Evolutionary conservation across 2,797 vertebrate genomes (phyloP), one percentile per base, ranked within the genome.

Genomic region (Macrochelys suwanniensis): DNA sequence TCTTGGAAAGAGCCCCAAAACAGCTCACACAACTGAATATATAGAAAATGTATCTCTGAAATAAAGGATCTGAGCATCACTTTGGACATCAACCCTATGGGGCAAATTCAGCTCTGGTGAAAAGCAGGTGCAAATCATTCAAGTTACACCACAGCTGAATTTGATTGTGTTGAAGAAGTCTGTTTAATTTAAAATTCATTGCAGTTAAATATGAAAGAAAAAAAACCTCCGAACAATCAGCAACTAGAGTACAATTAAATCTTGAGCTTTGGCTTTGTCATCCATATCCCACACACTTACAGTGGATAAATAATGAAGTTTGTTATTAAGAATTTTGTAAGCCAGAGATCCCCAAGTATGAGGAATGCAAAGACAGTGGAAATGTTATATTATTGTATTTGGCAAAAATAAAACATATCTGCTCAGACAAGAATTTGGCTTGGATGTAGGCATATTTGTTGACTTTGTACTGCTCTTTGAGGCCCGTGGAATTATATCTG

Each of bases 361-460:
- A 93, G 76, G 68, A 92, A 88, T 23, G 19, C 47, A 37, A 45
- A 94, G 80, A 61, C 65, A 89, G 59, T 33, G 26, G 4, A 71
- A 50, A 81, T 61, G 37, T 47, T 82, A n/a, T 45, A 51, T 84
- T 84, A 61, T 45, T 80, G 74, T 89, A 80, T 90, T 84, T 89
- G 85, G 53, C 19, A 89, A 76, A 95, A 94, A 23, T 16, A 87
- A 91, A 68, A 91, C 90, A 50, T 61, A 54, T 85, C 83, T 81
- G 50, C 84, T 8, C 81, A 93, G 87, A 84, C 3, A 9, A 6
- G 77, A 95, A 89, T 89, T 91, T 94, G 85, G 91, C 87, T 94
- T 82, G 56, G 56, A 76, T 31, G 79, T 17, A 37, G 84, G 56
- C 81, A 94, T 49, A 45, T 77, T 77, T 77, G 47, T 77, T 77